Conservation (phyloP, 2,888 invertebrate species). For the Hypolimnas misippus region DNA sequence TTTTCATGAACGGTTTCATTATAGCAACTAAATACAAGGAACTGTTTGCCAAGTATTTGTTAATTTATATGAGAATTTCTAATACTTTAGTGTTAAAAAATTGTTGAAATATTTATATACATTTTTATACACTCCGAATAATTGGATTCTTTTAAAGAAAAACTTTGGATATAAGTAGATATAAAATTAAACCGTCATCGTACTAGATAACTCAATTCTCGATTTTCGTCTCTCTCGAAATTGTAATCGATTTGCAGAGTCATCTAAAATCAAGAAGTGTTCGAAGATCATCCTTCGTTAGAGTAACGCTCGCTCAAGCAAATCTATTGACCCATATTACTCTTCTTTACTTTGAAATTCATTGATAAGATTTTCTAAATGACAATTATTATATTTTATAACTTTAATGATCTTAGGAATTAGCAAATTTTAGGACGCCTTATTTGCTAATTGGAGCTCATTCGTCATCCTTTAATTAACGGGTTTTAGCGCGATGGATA, state of each 20-base stretch:
- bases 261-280: conserved; percentile 3
- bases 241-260: not conserved
- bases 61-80: too few species aligned
- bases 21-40: too few species aligned
- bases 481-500: too few species aligned
- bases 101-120: too few species aligned
- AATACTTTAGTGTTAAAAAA: too few species aligned
- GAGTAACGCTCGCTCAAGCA: not conserved
- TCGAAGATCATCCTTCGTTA: conserved; percentile 4
- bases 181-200: not conserved
- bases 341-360: not conserved
- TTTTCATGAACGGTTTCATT: too few species aligned
- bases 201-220: not conserved
- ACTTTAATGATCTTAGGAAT: conserved; percentile 7
- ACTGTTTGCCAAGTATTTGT: too few species aligned
- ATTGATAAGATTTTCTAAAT: conserved; percentile 3
- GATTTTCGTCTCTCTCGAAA: too few species aligned
- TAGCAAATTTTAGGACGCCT: not conserved
- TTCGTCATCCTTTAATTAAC: too few species aligned
- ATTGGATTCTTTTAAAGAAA: too few species aligned
- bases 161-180: too few species aligned
- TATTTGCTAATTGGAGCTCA: not conserved
- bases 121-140: too few species aligned
- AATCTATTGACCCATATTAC: conserved; percentile 15
- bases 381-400: conserved; percentile 12